Conservation (phyloP, 2,113 vertebrate genomes). For the Cygnus atratus region DNA sequence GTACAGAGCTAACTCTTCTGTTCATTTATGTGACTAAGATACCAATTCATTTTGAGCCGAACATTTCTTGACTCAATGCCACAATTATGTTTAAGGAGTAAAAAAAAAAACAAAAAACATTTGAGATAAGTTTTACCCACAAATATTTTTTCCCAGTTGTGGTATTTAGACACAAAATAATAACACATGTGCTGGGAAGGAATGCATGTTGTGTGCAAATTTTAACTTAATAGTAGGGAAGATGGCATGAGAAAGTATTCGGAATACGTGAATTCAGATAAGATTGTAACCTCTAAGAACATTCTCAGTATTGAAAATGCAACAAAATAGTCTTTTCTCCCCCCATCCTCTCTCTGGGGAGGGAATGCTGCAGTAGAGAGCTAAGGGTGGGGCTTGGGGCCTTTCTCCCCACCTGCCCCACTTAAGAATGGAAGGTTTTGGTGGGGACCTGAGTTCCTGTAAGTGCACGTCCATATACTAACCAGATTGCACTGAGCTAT, state of each 20-base stretch:
- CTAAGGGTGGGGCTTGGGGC: background rate
- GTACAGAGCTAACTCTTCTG: background rate
- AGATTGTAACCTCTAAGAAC: background rate
- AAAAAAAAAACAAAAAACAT: background rate
- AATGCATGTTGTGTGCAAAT: background rate
- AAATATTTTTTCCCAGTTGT: background rate
- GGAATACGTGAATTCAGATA: background rate
- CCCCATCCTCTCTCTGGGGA: fast-evolving
- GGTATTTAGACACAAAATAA: background rate
- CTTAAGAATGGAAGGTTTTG: background rate
- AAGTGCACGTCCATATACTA: background rate
- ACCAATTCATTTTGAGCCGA: background rate
- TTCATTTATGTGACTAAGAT: background rate
- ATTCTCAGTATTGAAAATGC: background rate
- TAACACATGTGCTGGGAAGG: background rate
- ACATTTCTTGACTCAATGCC: background rate
- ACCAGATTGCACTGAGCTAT: background rate
- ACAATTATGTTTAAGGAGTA: background rate
- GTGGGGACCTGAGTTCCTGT: background rate
- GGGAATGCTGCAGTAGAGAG: background rate
- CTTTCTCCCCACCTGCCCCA: background rate
- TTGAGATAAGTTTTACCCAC: background rate
- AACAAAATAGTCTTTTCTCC: background rate
- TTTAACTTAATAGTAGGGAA: background rate
- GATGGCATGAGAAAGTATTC: background rate